These are phyloP conservation scores for Dinoponera quadriceps DNA, from an alignment of 1,140 invertebrate genomes.

Conservation along the genomic window DNA sequence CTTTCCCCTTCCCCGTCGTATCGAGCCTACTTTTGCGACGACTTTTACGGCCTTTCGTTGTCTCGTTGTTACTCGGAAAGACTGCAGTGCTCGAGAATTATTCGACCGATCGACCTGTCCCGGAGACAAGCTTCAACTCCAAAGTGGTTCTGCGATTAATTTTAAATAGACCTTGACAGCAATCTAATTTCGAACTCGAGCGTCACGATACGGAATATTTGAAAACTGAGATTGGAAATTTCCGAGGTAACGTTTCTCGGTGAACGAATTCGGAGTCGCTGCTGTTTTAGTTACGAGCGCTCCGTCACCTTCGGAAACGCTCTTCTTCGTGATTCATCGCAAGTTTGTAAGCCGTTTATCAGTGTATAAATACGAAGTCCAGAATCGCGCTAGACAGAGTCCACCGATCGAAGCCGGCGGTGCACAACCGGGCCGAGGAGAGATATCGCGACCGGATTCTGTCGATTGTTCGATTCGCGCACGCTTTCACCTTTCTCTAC, in stretches of 20 bases:
- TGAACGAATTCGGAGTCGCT: neutral
- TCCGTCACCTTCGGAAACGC: constrained; percentile 5
- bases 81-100: neutral
- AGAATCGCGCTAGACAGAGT: neutral
- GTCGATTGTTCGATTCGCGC: constrained; percentile 57
- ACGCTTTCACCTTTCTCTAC: constrained; percentile 57
- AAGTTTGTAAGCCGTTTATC: neutral
- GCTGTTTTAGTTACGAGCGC: neutral
- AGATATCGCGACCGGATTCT: constrained; percentile 57
- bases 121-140: no score
- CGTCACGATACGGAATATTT: neutral
- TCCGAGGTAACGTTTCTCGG: neutral
- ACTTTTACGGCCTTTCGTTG: neutral
- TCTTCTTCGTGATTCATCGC: neutral
- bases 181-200: constrained; percentile 45
- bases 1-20: neutral
- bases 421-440: constrained; percentile 21
- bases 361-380: neutral
- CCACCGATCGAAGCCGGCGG: constrained; percentile 20
- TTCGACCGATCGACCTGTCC: no score
- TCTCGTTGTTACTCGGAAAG: neutral
- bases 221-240: constrained; percentile 18
- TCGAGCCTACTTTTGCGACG: neutral
- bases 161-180: constrained; percentile 23
- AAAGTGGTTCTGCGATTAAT: constrained; percentile 29